phyloP scores from a whole-genome alignment of 2,797 vertebrate species.

The Hypotaenidia okinawae region DNA sequence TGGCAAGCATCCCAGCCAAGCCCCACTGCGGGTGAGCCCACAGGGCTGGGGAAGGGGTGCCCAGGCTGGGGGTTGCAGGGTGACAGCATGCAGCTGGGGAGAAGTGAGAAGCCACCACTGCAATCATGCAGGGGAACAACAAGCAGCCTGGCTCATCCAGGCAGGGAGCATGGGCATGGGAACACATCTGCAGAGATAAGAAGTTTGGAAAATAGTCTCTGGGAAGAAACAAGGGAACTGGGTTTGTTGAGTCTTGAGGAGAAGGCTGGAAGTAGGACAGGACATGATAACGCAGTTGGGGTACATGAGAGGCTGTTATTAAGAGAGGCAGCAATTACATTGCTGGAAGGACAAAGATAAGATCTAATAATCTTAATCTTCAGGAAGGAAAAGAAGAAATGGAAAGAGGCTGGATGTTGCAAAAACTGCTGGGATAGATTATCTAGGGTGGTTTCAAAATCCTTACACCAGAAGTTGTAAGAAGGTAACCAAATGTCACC shows the following conservation, averaged over 20 bases:
- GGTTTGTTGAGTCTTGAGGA: slow-evolving; percentile 14
- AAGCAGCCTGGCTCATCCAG: not conserved
- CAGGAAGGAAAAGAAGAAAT: slow-evolving; percentile 14
- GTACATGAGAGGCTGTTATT: not conserved
- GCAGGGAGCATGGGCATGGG: not conserved
- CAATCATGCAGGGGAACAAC: not conserved
- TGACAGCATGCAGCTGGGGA: rapidly evolving
- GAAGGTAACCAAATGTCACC: not conserved
- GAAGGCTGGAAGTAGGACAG: not conserved
- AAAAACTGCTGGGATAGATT: not conserved
- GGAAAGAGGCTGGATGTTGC: not conserved
- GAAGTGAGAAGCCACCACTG: not conserved
- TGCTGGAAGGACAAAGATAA: slow-evolving; percentile 5
- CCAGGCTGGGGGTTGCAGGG: rapidly evolving
- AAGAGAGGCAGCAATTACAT: not conserved
- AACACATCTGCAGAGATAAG: not conserved
- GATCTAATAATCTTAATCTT: not conserved
- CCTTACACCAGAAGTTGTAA: not conserved
- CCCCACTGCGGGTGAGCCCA: rapidly evolving
- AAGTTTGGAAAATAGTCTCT: not conserved
- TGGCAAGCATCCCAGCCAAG: not conserved
- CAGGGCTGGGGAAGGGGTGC: not conserved
- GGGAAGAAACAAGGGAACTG: not conserved
- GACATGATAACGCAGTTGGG: not conserved
- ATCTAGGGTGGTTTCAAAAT: not conserved